phyloP scores from a whole-genome alignment of 2,888 invertebrate genomes.

The Dryadula phaetusa region DNA sequence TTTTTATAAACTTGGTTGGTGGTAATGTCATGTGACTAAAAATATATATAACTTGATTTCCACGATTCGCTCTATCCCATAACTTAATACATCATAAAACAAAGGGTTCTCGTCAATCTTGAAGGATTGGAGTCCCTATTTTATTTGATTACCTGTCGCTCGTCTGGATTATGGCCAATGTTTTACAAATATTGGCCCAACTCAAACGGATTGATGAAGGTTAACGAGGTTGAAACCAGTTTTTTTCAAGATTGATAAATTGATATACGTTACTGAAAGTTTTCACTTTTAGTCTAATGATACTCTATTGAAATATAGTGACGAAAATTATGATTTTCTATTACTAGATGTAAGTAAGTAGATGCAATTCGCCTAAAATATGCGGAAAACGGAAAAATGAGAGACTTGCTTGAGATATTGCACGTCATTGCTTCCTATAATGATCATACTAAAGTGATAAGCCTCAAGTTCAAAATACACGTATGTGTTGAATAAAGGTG shows the following conservation, averaged over 20 bases:
- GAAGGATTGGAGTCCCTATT: slow-evolving; percentile 66
- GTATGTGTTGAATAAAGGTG: too few species aligned
- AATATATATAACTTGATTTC: too few species aligned
- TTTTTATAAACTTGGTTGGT: too few species aligned
- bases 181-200: slow-evolving; percentile 66
- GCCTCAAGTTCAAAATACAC: too few species aligned
- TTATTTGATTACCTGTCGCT: slow-evolving; percentile 74
- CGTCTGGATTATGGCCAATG: slow-evolving; percentile 64
- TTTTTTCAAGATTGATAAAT: slow-evolving; percentile 25
- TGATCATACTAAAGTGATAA: too few species aligned
- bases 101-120: slow-evolving; percentile 68
- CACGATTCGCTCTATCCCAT: slow-evolving; percentile 28
- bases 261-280: slow-evolving; percentile 10
- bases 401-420: too few species aligned
- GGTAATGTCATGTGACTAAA: too few species aligned
- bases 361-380: too few species aligned
- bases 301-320: not conserved
- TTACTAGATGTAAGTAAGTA: too few species aligned
- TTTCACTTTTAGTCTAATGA: slow-evolving; percentile 4
- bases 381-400: too few species aligned
- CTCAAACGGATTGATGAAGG: slow-evolving; percentile 35
- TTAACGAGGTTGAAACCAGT: slow-evolving; percentile 31
- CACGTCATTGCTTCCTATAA: too few species aligned
- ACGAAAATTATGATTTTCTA: not conserved
- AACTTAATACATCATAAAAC: slow-evolving; percentile 33